Conservation (phyloP, 1,140 invertebrate species). For the Brachystomella parvula region DNA sequence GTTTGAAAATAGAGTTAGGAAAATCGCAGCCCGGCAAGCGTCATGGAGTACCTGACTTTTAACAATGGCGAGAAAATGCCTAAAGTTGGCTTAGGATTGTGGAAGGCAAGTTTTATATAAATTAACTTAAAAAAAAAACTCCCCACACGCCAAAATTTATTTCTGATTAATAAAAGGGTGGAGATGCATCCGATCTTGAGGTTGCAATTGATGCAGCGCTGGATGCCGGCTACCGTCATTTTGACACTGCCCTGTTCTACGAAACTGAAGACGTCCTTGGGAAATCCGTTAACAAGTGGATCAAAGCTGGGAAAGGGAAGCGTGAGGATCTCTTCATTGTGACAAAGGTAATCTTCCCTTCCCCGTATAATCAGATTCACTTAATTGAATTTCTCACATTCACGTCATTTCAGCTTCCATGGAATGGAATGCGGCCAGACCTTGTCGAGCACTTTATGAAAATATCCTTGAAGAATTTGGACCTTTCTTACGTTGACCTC, state of each 20-base stretch:
- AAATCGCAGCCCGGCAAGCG: too few relatives aligned
- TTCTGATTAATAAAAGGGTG: background rate
- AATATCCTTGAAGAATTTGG: slow-evolving; percentile 60
- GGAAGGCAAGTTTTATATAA: background rate
- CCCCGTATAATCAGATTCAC: background rate
- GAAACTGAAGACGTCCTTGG: slow-evolving; percentile 43
- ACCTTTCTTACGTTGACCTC: slow-evolving; percentile 71
- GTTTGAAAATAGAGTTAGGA: too few relatives aligned
- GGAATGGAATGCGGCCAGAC: slow-evolving; percentile 45
- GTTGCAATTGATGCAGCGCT: slow-evolving; percentile 40
- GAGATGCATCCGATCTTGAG: slow-evolving; percentile 4
- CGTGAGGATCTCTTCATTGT: slow-evolving; percentile 44
- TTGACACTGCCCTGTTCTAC: slow-evolving; percentile 42
- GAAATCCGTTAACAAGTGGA: slow-evolving; percentile 39
- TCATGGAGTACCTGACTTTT: slow-evolving; percentile 1
- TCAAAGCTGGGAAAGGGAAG: slow-evolving; percentile 41
- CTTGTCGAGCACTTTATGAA: slow-evolving; percentile 65
- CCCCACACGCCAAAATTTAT: background rate
- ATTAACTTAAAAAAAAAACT: too few relatives aligned
- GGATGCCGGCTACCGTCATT: slow-evolving; percentile 41
- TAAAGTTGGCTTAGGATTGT: background rate
- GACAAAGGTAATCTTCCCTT: slow-evolving; percentile 40
- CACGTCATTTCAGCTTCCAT: slow-evolving; percentile 42
- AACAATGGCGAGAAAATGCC: background rate
- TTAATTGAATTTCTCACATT: background rate